phyloP scores from a whole-genome alignment of 2,888 invertebrate genomes.

The Orthosia incerta region DNA sequence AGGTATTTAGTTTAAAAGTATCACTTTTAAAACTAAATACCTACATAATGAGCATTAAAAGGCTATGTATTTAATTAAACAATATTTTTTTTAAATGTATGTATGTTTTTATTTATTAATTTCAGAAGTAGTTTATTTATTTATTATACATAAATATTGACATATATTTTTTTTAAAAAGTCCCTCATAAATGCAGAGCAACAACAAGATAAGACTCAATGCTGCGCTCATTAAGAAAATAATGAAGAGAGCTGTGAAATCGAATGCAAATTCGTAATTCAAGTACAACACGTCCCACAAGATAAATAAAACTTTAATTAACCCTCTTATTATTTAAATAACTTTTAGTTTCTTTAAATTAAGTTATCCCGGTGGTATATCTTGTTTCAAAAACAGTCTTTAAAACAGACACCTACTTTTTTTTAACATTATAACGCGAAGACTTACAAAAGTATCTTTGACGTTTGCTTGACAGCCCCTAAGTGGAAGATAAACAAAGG shows the following conservation, averaged over 20 bases:
- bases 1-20: background rate
- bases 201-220: background rate
- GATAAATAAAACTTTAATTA: constrained; percentile 3
- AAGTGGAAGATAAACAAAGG: constrained; percentile 61
- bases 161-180: too few species aligned
- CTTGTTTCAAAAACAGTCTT: constrained; percentile 4
- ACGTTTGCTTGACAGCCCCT: constrained; percentile 43
- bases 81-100: background rate
- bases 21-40: too few species aligned
- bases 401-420: constrained; percentile 33
- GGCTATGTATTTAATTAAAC: constrained; percentile 3
- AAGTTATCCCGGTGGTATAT: background rate
- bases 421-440: constrained; percentile 12
- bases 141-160: background rate
- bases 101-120: background rate
- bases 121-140: background rate
- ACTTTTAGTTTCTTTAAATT: constrained; percentile 9
- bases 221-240: background rate
- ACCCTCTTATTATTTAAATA: background rate
- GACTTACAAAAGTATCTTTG: constrained; percentile 51
- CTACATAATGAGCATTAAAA: background rate
- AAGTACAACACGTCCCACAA: background rate
- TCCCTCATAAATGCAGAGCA: background rate
- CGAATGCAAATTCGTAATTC: background rate
- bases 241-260: background rate